A percentile compares a stretch with the other conserved stretches of the same genome.
Evolutionary conservation across 2,113 vertebrate species (phyloP).

Genomic region (Platysternon megacephalum): DNA sequence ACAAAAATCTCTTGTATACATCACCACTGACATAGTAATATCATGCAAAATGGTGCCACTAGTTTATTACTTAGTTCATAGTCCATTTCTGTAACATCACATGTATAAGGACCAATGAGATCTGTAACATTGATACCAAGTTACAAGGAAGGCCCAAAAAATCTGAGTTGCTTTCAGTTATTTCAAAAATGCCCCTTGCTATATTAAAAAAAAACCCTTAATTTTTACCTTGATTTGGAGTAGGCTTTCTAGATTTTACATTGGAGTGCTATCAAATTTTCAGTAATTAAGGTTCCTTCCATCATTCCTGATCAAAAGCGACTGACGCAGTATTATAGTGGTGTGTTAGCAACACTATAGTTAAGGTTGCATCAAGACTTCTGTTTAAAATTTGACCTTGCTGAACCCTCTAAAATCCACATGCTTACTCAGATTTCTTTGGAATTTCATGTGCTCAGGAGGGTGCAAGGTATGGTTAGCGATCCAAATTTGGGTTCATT

Average conservation of each 20-base stretch:
- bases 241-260: not conserved
- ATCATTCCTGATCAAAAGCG: too few relatives aligned
- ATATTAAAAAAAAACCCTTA: not conserved
- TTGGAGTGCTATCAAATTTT: not conserved
- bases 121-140: not conserved
- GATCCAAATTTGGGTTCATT: too few relatives aligned
- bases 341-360: too few relatives aligned
- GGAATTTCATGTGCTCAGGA: too few relatives aligned
- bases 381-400: too few relatives aligned
- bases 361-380: too few relatives aligned
- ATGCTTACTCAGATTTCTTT: too few relatives aligned
- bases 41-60: not conserved
- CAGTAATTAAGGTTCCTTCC: not conserved
- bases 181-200: not conserved
- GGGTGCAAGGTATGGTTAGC: too few relatives aligned
- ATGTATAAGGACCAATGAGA: not conserved
- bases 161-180: not conserved
- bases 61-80: not conserved
- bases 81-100: not conserved
- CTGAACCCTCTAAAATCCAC: too few relatives aligned
- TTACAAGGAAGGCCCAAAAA: not conserved
- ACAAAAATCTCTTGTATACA: not conserved
- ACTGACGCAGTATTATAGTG: too few relatives aligned
- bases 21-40: not conserved
- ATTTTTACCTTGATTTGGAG: not conserved